A percentile compares a stretch with the other conserved stretches of the same genome.
phyloP scores from a whole-genome alignment of 2,797 vertebrate species.

The Pogonophryne albipinna region DNA sequence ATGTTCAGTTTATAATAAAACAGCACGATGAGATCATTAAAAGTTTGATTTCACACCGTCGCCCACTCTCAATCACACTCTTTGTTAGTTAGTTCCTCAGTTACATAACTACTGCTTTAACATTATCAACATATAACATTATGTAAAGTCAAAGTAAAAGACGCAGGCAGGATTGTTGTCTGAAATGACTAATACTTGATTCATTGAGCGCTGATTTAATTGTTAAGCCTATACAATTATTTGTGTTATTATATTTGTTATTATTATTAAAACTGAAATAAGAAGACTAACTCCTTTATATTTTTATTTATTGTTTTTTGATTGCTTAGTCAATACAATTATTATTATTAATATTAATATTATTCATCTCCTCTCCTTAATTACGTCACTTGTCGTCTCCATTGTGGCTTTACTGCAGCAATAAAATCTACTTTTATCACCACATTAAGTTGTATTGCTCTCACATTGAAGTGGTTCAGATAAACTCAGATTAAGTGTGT shows the following conservation, averaged over 20 bases:
- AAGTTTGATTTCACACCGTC: slow-evolving; percentile 25
- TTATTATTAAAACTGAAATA: no score
- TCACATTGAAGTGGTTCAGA: neutral
- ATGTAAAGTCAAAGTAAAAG: neutral
- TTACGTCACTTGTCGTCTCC: neutral
- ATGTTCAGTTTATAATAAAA: neutral
- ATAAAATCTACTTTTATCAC: slow-evolving; percentile 28
- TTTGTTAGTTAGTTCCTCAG: neutral
- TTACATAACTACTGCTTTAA: slow-evolving; percentile 15
- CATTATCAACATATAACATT: neutral
- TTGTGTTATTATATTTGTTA: no score
- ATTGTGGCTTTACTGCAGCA: neutral
- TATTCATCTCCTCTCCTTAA: no score
- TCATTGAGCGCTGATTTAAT: no score
- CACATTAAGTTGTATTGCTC: slow-evolving; percentile 23
- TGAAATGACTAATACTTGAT: no score
- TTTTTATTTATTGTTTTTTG: no score
- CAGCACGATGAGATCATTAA: slow-evolving; percentile 19
- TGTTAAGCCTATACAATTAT: no score
- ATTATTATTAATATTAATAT: no score
- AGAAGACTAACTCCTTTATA: no score
- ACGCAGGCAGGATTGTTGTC: no score
- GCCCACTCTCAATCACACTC: slow-evolving; percentile 41
- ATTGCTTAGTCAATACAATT: no score
- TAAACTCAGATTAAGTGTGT: neutral